A percentile compares a stretch with the other conserved stretches of the same genome.
phyloP scores from a whole-genome alignment of 1,140 invertebrate genomes.

The Maniola jurtina region DNA sequence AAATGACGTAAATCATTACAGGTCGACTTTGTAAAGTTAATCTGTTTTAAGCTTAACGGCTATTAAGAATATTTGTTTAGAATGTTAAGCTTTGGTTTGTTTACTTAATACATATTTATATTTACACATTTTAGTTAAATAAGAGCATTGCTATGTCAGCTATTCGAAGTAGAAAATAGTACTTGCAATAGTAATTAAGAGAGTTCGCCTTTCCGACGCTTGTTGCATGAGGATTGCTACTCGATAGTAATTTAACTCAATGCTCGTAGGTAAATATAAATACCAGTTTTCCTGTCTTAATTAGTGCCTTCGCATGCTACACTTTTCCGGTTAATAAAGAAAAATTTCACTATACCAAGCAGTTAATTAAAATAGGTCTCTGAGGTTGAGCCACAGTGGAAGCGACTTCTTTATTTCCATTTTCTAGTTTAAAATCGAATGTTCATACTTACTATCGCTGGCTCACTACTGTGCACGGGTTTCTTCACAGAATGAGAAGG shows the following conservation, averaged over 20 bases:
- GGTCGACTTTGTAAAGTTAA: conserved; percentile 51
- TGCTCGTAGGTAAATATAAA: conserved; percentile 8
- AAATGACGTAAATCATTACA: conserved; percentile 27
- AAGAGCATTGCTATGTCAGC: too few species aligned
- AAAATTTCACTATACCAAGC: conserved; percentile 45
- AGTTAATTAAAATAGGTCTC: conserved; percentile 59
- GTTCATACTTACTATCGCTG: too few species aligned
- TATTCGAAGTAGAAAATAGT: too few species aligned
- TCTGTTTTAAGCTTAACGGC: conserved; percentile 41
- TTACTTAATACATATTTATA: too few species aligned
- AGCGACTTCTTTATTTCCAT: conserved; percentile 19
- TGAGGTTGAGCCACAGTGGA: conserved; percentile 22
- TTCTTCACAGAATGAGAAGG: too few species aligned
- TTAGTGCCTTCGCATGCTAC: conserved; percentile 43
- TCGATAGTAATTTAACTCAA: not conserved
- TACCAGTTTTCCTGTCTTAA: conserved; percentile 31
- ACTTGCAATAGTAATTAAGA: too few species aligned
- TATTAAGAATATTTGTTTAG: conserved; percentile 41
- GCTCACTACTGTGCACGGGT: too few species aligned
- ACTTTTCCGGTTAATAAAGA: conserved; percentile 52
- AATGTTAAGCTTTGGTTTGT: not conserved
- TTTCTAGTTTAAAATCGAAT: not conserved
- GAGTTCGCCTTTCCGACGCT: too few species aligned
- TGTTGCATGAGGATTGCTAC: not conserved
- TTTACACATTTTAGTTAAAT: too few species aligned